Conservation (phyloP, 2,888 invertebrate genomes). For the Philereme transversata region DNA sequence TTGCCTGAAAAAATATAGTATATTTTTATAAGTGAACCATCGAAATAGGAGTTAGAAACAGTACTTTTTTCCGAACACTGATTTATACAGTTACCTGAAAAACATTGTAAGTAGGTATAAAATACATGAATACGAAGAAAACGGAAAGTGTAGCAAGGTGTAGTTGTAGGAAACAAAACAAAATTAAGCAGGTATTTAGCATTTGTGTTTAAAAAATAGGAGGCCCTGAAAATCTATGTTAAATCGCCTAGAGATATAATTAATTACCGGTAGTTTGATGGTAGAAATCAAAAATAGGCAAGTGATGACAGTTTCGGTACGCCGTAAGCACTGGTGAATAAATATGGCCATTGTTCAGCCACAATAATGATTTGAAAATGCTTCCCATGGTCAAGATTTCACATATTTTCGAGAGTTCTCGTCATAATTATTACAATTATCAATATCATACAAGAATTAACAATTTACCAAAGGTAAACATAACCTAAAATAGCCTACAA, state of each 20-base stretch:
- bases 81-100: too few relatives aligned
- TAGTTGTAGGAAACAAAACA: too few relatives aligned
- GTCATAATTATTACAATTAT: too few relatives aligned
- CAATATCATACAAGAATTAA: not conserved
- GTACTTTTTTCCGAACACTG: not conserved
- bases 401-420: not conserved
- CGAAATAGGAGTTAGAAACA: not conserved
- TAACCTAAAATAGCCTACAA: conserved; percentile 7
- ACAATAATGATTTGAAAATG: conserved; percentile 13
- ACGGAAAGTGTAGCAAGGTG: too few relatives aligned
- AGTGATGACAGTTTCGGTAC: conserved; percentile 33
- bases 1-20: conserved; percentile 52
- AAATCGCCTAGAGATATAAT: not conserved
- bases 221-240: not conserved
- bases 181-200: too few relatives aligned
- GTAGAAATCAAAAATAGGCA: conserved; percentile 66
- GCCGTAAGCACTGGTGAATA: conserved; percentile 18
- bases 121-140: too few relatives aligned
- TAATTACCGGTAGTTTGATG: conserved; percentile 62
- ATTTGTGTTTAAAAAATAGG: not conserved
- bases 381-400: conserved; percentile 22
- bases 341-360: conserved; percentile 11
- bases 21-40: not conserved
- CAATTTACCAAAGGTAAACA: not conserved
- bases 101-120: too few relatives aligned